Conservation (phyloP, 2,113 vertebrate species). For the Columba livia region DNA sequence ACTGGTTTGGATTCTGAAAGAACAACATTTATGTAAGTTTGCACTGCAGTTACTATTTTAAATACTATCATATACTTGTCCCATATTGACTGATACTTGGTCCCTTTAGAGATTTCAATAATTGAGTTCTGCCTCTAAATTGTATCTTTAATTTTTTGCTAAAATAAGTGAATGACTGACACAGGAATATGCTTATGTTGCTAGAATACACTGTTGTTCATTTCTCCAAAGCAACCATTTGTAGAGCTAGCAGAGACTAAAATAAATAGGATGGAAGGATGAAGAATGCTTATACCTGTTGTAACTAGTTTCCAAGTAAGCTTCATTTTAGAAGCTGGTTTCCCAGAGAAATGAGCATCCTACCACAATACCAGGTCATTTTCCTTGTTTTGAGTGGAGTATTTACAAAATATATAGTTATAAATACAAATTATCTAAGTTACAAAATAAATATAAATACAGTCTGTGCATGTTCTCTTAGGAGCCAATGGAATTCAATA, state of each 20-base stretch:
- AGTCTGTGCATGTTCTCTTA: not conserved
- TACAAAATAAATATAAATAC: not conserved
- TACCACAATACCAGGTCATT: not conserved
- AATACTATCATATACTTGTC: not conserved
- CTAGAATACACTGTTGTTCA: constrained; percentile 33
- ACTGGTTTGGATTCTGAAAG: not conserved
- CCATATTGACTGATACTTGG: not conserved
- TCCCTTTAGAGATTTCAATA: constrained; percentile 29
- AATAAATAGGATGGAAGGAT: constrained; percentile 66
- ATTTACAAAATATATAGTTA: not conserved
- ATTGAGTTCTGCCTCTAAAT: constrained; percentile 49
- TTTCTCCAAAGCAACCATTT: constrained; percentile 62
- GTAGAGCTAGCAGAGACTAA: constrained; percentile 40
- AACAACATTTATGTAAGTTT: not conserved
- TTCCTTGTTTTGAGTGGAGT: not conserved
- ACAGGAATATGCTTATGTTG: constrained; percentile 38
- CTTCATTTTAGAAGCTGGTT: constrained; percentile 28
- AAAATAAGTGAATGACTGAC: constrained; percentile 55
- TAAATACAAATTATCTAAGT: not conserved
- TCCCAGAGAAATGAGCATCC: constrained; percentile 17
- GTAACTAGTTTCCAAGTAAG: constrained; percentile 37
- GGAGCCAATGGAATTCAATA: not conserved
- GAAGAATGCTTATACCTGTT: constrained; percentile 56
- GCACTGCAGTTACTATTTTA: not conserved
- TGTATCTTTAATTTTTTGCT: constrained; percentile 51